phyloP scores from a whole-genome alignment of 2,113 vertebrate species.

The Bucco capensis region DNA sequence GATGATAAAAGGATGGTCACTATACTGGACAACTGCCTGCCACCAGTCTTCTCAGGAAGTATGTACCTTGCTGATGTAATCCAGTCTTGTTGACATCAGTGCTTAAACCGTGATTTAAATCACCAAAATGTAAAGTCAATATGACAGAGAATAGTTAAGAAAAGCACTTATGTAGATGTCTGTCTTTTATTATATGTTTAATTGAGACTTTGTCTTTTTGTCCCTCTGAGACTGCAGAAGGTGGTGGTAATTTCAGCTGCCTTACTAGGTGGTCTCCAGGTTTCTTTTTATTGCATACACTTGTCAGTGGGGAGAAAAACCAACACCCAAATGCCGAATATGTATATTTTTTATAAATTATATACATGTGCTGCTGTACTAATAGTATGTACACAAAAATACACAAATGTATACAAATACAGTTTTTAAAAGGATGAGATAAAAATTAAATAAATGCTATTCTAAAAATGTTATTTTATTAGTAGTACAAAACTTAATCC shows the following conservation, averaged over 20 bases:
- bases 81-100: background rate
- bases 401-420: background rate
- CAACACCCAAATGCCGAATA: background rate
- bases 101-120: background rate
- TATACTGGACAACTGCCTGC: background rate
- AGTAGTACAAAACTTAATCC: background rate
- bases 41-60: background rate
- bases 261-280: background rate
- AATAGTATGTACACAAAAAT: accelerated
- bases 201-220: background rate
- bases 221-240: background rate
- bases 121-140: background rate
- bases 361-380: background rate
- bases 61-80: accelerated
- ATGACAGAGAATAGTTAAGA: background rate
- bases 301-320: background rate
- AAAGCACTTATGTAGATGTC: background rate
- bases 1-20: background rate
- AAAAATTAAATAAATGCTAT: background rate
- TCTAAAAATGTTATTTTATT: background rate
- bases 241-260: background rate
- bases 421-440: background rate
- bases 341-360: background rate
- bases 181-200: background rate
- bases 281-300: background rate